Percentiles rank a stretch among this genome's conserved stretches.
Evolutionary conservation across 1,140 invertebrate genomes (phyloP).

Genomic region (Gryllus bimaculatus): DNA sequence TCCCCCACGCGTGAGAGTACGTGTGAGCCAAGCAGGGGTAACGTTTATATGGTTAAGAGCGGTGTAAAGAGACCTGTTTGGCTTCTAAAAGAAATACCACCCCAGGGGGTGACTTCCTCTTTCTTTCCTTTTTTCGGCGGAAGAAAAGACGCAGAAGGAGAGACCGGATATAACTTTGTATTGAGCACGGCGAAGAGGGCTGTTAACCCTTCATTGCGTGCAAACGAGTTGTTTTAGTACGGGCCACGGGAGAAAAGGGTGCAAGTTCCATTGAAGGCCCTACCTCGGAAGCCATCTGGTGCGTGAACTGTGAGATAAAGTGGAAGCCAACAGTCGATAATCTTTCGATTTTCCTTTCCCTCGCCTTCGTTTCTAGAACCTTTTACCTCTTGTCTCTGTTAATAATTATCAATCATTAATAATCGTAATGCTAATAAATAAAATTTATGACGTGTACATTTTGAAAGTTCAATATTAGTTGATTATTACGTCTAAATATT

Average conservation of each 20-base stretch:
- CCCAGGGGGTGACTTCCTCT: neutral
- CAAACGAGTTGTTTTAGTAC: conserved; percentile 4
- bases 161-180: neutral
- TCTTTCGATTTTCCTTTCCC: neutral
- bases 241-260: neutral
- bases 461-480: too few relatives aligned
- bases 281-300: neutral
- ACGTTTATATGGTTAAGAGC: conserved; percentile 4
- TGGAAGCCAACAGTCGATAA: neutral
- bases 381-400: too few relatives aligned
- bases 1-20: neutral
- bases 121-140: neutral
- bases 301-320: conserved; percentile 1
- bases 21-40: neutral
- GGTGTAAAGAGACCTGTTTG: conserved; percentile 3
- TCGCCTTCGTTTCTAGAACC: neutral
- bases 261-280: neutral
- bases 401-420: too few relatives aligned
- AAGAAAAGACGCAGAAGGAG: neutral
- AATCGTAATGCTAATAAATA: too few relatives aligned
- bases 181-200: neutral
- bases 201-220: conserved; percentile 3
- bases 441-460: too few relatives aligned
- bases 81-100: conserved; percentile 4
- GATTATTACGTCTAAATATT: too few relatives aligned